A percentile compares a stretch with the other conserved stretches of the same genome.
These are phyloP conservation scores for Ditylenchus dipsaci DNA, from an alignment of 1,140 invertebrate genomes.

Conservation along the genomic window DNA sequence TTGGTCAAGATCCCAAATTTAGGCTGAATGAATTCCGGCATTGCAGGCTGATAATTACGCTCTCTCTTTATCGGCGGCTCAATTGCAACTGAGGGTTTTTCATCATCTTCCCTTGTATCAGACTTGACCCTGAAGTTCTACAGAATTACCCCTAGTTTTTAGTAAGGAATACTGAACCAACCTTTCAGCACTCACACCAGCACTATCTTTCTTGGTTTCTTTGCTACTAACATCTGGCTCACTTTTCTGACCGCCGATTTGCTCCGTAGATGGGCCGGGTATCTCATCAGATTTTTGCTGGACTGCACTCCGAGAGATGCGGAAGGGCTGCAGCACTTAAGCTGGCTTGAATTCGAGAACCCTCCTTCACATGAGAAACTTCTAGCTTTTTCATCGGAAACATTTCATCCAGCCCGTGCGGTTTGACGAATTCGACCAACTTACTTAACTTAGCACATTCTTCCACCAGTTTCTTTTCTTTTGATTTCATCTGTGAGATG, in stretches of 20 bases:
- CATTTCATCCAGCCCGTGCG: conserved; percentile 6
- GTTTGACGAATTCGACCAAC: conserved; percentile 23
- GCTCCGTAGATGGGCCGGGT: not conserved
- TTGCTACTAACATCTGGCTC: not conserved
- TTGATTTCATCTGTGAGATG: conserved; percentile 24
- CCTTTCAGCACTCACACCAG: no score
- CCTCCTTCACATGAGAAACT: not conserved
- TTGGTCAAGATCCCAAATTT: conserved; percentile 28
- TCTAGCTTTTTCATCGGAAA: not conserved
- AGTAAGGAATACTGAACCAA: no score
- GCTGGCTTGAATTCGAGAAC: not conserved
- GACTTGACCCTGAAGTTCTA: no score
- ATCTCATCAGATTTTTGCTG: not conserved
- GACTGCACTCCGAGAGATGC: conserved; percentile 2
- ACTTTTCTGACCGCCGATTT: not conserved
- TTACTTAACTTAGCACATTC: conserved; percentile 11
- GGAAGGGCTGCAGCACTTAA: not conserved
- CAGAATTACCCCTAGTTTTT: no score
- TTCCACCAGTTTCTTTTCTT: conserved; percentile 18
- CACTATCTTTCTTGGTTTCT: no score
- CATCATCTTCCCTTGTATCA: no score
- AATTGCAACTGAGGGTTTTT: not conserved
- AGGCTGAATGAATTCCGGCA: conserved; percentile 18
- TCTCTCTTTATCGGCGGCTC: not conserved
- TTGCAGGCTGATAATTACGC: conserved; percentile 11